Percentiles rank a stretch among this genome's conserved stretches.
These are phyloP conservation scores for Ictalurus punctatus DNA, from an alignment of 2,113 vertebrate genomes.

Conservation along the genomic window DNA sequence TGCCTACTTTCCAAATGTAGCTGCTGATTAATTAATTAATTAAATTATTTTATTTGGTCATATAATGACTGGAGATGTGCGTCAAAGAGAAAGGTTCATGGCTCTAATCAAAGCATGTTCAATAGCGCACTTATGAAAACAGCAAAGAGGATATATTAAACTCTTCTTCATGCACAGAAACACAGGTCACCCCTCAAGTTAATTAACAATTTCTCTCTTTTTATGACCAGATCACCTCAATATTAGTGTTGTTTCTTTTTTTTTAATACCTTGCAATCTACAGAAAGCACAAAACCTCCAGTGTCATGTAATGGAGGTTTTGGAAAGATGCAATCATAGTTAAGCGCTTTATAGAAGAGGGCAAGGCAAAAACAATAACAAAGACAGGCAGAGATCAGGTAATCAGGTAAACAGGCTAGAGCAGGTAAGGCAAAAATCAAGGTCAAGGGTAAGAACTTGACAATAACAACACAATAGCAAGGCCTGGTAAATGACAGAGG, in stretches of 20 bases:
- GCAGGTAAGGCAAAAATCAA: no score
- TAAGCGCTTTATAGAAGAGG: no score
- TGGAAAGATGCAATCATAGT: no score
- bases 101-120: constrained; percentile 29
- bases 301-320: no score
- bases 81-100: background rate
- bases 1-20: background rate
- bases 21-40: constrained; percentile 5
- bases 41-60: constrained; percentile 7
- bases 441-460: no score
- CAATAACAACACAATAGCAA: no score
- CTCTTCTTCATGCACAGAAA: background rate
- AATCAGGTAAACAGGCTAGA: no score
- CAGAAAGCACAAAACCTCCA: background rate
- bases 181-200: constrained; percentile 9
- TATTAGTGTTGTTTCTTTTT: background rate
- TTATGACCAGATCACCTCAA: constrained; percentile 19
- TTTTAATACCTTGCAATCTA: background rate
- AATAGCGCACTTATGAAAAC: constrained; percentile 20
- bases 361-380: no score
- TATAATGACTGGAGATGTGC: constrained; percentile 8
- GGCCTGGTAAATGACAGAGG: no score
- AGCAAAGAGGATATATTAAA: constrained; percentile 14
- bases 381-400: no score
- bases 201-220: constrained; percentile 18